Percentiles rank a stretch among this genome's conserved stretches.
Conservation (phyloP, 2,797 vertebrate genomes). For the Paedocypris micromegethes region DNA sequence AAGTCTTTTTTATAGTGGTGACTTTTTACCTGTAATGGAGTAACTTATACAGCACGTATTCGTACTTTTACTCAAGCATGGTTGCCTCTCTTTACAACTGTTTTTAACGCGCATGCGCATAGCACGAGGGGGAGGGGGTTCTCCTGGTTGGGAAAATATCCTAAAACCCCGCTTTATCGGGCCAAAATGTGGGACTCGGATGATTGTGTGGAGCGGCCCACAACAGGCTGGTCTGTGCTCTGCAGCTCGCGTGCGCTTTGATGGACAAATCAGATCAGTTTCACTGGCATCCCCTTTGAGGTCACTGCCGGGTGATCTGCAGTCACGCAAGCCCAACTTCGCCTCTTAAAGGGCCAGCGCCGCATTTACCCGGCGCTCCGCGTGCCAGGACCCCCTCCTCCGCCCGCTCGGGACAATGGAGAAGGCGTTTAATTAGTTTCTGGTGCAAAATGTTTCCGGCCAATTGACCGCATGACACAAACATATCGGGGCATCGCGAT, state of each 20-base stretch:
- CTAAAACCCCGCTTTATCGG: neutral
- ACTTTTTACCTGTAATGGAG: no score
- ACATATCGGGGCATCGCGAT: neutral
- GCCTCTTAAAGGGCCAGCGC: slow-evolving; percentile 49
- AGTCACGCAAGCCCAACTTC: slow-evolving; percentile 67
- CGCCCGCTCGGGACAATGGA: no score
- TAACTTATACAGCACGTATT: no score
- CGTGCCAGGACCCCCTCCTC: no score
- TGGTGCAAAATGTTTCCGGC: neutral
- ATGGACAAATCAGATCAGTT: slow-evolving; percentile 63
- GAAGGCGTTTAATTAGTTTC: neutral
- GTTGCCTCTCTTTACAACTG: no score
- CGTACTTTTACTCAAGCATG: no score
- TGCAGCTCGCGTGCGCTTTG: slow-evolving; percentile 60
- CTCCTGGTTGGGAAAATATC: no score
- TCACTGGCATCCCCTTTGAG: slow-evolving; percentile 65
- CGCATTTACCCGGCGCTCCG: neutral
- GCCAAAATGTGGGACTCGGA: neutral
- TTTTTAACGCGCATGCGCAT: no score
- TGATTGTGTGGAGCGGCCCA: neutral
- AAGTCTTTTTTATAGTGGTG: no score
- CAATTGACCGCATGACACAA: slow-evolving; percentile 3
- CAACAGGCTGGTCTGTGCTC: slow-evolving; percentile 59
- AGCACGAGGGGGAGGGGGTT: no score
- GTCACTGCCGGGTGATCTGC: slow-evolving; percentile 48